These are phyloP conservation scores for Lasioglossum morio DNA, from an alignment of 2,888 invertebrate genomes.

Conservation along the genomic window DNA sequence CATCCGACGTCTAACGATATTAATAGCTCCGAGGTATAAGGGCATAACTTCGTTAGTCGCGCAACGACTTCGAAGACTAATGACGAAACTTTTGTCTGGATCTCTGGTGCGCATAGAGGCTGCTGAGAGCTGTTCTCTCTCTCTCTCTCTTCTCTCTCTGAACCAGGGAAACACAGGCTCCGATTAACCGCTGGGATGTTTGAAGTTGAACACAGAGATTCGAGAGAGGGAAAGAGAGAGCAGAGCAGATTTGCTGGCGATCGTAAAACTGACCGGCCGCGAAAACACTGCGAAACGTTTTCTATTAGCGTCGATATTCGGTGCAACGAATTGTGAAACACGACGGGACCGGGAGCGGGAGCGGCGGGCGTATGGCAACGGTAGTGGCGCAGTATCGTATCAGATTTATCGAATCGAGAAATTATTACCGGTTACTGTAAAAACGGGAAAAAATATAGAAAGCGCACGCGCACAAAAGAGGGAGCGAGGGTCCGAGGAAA, in stretches of 20 bases:
- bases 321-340: constrained; percentile 15
- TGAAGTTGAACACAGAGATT: constrained; percentile 7
- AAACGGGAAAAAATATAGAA: not conserved
- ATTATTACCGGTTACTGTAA: constrained; percentile 58
- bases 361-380: not conserved
- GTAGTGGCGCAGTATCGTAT: constrained; percentile 31
- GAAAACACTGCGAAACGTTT: constrained; percentile 35
- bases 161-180: constrained; percentile 23
- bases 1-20: constrained; percentile 54
- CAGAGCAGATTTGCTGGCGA: not conserved
- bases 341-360: not conserved
- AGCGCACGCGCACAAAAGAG: not conserved
- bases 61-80: constrained; percentile 55
- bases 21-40: constrained; percentile 56
- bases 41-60: constrained; percentile 56
- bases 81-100: constrained; percentile 57
- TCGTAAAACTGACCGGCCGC: not conserved
- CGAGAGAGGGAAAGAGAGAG: not conserved
- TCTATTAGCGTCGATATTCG: constrained; percentile 32
- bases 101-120: constrained; percentile 12
- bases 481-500: not conserved
- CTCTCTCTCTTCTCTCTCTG: not conserved
- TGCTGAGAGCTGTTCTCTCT: not conserved
- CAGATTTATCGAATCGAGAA: constrained; percentile 63
- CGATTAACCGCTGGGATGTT: constrained; percentile 54